Conservation (phyloP, 2,888 invertebrate genomes). For the Ypsolopha sequella region DNA sequence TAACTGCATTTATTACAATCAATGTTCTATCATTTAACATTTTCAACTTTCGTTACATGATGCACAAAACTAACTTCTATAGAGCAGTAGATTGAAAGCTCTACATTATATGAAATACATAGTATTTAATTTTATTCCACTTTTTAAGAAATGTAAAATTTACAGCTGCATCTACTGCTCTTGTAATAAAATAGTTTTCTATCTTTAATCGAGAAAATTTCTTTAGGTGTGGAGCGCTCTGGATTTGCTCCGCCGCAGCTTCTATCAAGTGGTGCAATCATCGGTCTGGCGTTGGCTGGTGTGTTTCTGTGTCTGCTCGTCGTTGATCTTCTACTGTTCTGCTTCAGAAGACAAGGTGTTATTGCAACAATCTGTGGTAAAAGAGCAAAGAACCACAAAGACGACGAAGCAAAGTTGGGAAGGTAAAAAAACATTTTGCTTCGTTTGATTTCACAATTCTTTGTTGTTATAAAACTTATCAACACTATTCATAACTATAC, state of each 20-base stretch:
- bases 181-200: slow-evolving; percentile 11
- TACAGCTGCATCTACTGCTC: slow-evolving; percentile 40
- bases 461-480: background rate
- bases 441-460: background rate
- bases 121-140: background rate
- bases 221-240: slow-evolving; percentile 56
- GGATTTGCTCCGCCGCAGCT: slow-evolving; percentile 63
- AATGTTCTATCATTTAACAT: slow-evolving; percentile 54
- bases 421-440: slow-evolving; percentile 69
- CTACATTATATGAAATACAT: background rate
- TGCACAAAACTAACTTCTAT: slow-evolving; percentile 52
- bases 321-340: slow-evolving; percentile 87
- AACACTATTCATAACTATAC: background rate
- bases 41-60: slow-evolving; percentile 52
- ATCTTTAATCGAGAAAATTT: slow-evolving; percentile 20
- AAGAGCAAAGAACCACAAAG: slow-evolving; percentile 77
- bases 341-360: slow-evolving; percentile 75
- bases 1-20: slow-evolving; percentile 49
- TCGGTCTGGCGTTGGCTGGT: slow-evolving; percentile 87
- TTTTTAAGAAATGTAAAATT: background rate
- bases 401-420: slow-evolving; percentile 86
- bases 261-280: slow-evolving; percentile 81
- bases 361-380: slow-evolving; percentile 78
- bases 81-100: slow-evolving; percentile 34
- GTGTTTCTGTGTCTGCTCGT: slow-evolving; percentile 84